These are phyloP conservation scores for Leptinotarsa peninsularis DNA, from an alignment of 2,888 invertebrate species.

Conservation along the genomic window DNA sequence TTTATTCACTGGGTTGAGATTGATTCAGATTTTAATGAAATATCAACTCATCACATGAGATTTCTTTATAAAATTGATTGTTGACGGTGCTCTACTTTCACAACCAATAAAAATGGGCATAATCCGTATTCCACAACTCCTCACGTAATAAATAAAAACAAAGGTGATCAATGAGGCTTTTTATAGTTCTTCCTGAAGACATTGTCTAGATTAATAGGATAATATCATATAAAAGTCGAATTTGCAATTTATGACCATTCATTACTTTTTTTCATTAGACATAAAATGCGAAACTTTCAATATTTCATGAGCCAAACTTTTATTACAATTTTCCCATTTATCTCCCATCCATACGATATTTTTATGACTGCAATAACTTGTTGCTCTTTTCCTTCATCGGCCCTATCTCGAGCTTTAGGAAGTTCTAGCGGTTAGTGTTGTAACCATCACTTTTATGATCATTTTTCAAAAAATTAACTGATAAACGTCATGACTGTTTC, in stretches of 20 bases:
- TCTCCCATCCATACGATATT: constrained; percentile 26
- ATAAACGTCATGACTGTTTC: too few relatives aligned
- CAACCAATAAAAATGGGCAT: not conserved
- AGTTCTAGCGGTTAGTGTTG: not conserved
- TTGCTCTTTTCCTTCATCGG: constrained; percentile 22
- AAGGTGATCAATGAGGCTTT: not conserved
- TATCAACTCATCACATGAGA: too few relatives aligned
- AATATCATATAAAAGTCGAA: constrained; percentile 40
- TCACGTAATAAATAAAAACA: not conserved
- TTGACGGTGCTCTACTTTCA: not conserved
- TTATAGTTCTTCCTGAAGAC: constrained; percentile 6
- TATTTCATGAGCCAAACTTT: constrained; percentile 25
- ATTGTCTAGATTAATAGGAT: constrained; percentile 37
- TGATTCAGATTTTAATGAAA: not conserved
- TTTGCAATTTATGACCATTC: constrained; percentile 36
- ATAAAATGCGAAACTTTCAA: constrained; percentile 19
- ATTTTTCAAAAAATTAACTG: too few relatives aligned
- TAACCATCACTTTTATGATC: not conserved
- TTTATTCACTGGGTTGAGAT: not conserved
- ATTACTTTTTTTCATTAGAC: constrained; percentile 33
- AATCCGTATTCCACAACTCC: not conserved
- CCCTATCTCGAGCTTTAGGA: not conserved
- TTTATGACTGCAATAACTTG: constrained; percentile 31
- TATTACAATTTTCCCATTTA: constrained; percentile 31
- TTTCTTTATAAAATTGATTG: too few relatives aligned